These are phyloP conservation scores for Batillaria attramentaria DNA, from an alignment of 1,140 invertebrate genomes.

Conservation along the genomic window DNA sequence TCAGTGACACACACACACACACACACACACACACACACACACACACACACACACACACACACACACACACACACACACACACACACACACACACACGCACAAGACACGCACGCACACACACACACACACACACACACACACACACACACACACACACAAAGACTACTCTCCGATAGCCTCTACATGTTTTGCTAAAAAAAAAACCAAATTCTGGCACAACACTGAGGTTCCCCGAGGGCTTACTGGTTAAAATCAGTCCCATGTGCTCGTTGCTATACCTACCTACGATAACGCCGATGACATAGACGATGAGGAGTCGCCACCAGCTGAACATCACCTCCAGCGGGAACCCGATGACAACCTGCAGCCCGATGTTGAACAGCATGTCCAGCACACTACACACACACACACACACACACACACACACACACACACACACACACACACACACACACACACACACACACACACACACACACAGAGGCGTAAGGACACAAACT, in stretches of 20 bases:
- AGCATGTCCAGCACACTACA: conserved; percentile 80
- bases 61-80: neutral
- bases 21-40: neutral
- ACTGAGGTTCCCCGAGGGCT: too few relatives aligned
- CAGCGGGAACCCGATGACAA: conserved; percentile 90
- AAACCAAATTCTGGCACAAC: too few relatives aligned
- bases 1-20: neutral
- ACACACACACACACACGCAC: neutral
- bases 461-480: neutral
- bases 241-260: too few relatives aligned
- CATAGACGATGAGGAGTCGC: conserved; percentile 78
- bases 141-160: too few relatives aligned
- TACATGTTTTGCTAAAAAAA: too few relatives aligned
- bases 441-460: conserved; percentile 10
- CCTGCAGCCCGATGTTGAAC: conserved; percentile 90
- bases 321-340: conserved; percentile 96
- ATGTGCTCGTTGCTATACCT: neutral
- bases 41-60: conserved; percentile 5
- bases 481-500: neutral
- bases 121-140: too few relatives aligned
- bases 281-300: conserved; percentile 60
- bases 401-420: neutral
- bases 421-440: neutral
- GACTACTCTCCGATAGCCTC: too few relatives aligned
- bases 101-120: too few relatives aligned